Evolutionary conservation across 1,140 invertebrate species (phyloP), one percentile per base, ranked within the genome.

Genomic region (Fopius arisanus): DNA sequence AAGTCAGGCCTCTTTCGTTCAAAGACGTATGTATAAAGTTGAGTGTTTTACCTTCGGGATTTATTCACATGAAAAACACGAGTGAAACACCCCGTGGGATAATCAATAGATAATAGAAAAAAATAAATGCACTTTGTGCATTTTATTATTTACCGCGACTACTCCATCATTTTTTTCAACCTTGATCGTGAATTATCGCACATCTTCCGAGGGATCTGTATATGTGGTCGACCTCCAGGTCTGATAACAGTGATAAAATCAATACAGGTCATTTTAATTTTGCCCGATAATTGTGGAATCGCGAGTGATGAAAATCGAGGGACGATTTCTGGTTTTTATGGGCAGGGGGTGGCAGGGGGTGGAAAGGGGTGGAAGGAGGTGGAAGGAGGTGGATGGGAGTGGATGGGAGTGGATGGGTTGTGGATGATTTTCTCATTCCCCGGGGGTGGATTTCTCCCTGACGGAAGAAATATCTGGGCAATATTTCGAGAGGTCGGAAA

Each of bases 141-240:
- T 10, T 37, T 37, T 12, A 37, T 10, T 10, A 10, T 37, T 37
- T 37, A 37, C 12, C 33, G 33, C 12, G 7, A 10, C 3, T 4
- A 7, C 3, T 10, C 12, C 9, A 48, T 69, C 40, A 67, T 51
- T 74, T 59, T 72, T 74, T 51, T 67, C 74, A 80, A 70, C 81
- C 84, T 82, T 84, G 82, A 81, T 82, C 83, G 78, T 81, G 79
- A 82, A 81, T 79, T 63, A 69, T 72, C 31, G 14, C 6, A 48
- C 16, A n/a, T 48, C 43, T 16, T 14, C 43, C 1, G 43, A 48
- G 33, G 33, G 33, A 0, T 16, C 43, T 48, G 7, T 7, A 48
- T n/a, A 48, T 48, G 43, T n/a, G 43, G n/a, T 48, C 3, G 43
- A 48, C 75, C 76, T 48, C 37, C 23, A 33, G 28, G 26, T 12